These are phyloP conservation scores for Thalassaphorura encarpata DNA, from an alignment of 1,140 invertebrate genomes.

Conservation along the genomic window DNA sequence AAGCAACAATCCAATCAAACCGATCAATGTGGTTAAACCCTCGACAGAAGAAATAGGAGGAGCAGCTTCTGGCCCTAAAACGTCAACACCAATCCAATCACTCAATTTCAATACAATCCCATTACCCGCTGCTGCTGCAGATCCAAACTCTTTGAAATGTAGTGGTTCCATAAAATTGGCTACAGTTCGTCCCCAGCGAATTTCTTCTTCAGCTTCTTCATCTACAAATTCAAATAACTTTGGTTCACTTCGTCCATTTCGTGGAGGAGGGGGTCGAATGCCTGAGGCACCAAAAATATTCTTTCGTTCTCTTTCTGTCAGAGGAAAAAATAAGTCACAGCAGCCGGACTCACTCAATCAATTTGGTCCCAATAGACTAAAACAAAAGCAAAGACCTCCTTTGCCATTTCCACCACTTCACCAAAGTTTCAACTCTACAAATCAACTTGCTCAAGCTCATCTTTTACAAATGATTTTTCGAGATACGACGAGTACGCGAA, in stretches of 20 bases:
- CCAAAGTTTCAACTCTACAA: too few relatives aligned
- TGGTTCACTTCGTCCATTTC: constrained; percentile 29
- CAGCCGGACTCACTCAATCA: too few relatives aligned
- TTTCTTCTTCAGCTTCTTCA: constrained; percentile 12
- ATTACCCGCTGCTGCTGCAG: neutral
- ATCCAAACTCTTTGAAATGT: neutral
- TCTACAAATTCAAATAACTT: constrained; percentile 1
- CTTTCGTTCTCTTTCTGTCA: constrained; percentile 30
- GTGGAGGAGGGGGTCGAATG: too few relatives aligned
- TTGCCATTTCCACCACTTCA: too few relatives aligned
- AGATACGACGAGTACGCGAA: too few relatives aligned
- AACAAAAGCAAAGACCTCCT: too few relatives aligned
- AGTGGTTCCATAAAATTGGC: constrained; percentile 22
- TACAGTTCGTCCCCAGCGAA: constrained; percentile 29
- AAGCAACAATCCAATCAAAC: neutral
- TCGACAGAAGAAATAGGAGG: neutral
- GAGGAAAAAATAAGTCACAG: too few relatives aligned
- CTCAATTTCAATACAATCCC: constrained; percentile 2
- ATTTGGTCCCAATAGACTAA: too few relatives aligned
- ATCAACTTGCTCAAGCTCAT: too few relatives aligned
- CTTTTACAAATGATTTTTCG: too few relatives aligned
- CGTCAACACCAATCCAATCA: constrained; percentile 26
- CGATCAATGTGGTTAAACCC: neutral
- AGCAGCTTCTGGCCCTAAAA: constrained; percentile 18
- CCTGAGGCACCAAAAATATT: constrained; percentile 30